Evolutionary conservation across 1,140 invertebrate species (phyloP).

Genomic region (Phymorhynchus buccinoides): DNA sequence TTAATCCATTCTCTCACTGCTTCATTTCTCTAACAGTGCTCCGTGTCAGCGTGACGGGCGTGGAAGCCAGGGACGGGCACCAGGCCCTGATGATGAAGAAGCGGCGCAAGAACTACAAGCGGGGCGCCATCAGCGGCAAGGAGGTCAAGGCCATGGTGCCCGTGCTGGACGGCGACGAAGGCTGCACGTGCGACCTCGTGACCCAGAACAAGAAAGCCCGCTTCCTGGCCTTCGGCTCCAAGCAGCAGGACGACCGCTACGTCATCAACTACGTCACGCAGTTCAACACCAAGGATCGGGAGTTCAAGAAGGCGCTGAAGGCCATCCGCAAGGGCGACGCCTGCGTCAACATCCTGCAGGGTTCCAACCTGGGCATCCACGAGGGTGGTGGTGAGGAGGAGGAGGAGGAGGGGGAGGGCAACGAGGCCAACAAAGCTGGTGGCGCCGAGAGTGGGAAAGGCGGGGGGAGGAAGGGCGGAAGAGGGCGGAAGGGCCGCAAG

Average conservation of each 20-base stretch:
- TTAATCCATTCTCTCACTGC: too few relatives aligned
- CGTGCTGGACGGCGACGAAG: constrained; percentile 70
- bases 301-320: constrained; percentile 52
- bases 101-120: constrained; percentile 73
- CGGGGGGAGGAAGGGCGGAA: constrained; percentile 16
- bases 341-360: constrained; percentile 44
- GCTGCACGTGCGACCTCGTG: constrained; percentile 71
- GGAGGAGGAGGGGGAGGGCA: constrained; percentile 6
- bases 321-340: constrained; percentile 50
- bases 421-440: constrained; percentile 12
- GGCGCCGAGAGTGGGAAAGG: too few relatives aligned
- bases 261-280: constrained; percentile 55
- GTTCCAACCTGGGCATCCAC: constrained; percentile 9
- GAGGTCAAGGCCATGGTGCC: constrained; percentile 69
- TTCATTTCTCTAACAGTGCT: constrained; percentile 67
- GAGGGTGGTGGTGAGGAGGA: neutral
- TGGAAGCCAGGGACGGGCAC: constrained; percentile 69
- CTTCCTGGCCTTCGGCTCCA: constrained; percentile 77
- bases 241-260: constrained; percentile 66
- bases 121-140: constrained; percentile 62
- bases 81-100: constrained; percentile 71
- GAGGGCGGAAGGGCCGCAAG: constrained; percentile 21
- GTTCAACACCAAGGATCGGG: constrained; percentile 52
- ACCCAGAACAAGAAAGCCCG: constrained; percentile 52
- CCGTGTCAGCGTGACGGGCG: constrained; percentile 51